Base-by-base conservation (phyloP, 1,140 invertebrate genomes). In the Musca vetustissima region DNA sequence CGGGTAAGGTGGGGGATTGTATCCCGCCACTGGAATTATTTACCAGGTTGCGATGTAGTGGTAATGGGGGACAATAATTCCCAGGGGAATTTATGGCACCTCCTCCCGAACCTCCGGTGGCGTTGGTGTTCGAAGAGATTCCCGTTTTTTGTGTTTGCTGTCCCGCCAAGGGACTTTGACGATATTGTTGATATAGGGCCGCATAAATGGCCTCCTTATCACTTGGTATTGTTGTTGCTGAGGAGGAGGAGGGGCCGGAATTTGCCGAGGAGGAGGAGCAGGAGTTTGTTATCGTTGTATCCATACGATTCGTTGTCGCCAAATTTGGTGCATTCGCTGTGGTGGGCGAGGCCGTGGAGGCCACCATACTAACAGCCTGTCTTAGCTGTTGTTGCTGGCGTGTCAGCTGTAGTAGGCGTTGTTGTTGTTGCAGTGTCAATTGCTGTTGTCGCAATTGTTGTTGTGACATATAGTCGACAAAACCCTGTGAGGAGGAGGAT, bases 321-420 rank as follows among this genome's bases (percentile, higher is more conserved):
- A 36, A 28, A 9, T 19, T 28, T 4, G 49, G 49, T n/a, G 49
- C 21, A 21, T 19, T 52, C 4, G 17, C 47, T 13, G 11, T 57
- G 48, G 49, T n/a, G 14, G 28, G 24, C 13, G 64, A 43, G n/a
- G 28, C 8, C 0, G 68, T 17, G 32, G 61, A 43, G 52, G 24
- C 48, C 48, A 53, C 66, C 49, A 28, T 57, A 24, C 28, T 25
- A n/a, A 48, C 47, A 43, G 43, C 69, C 43, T 48, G 66, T 71
- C 47, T 77, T 74, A n/a, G 73, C 78, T 80, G 78, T 50, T 80
- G 76, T 71, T 80, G 78, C 69, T 80, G 78, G 0, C 78, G 74
- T 13, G 78, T 78, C 1, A 80, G 67, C 21, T 80, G 78, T 70
- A 80, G 19, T 47, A 80, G 43, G n/a, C 78, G 78, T 67, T 80